A percentile compares a stretch with the other conserved stretches of the same genome.
These are phyloP conservation scores for Cryptoblepharus egeriae DNA, from an alignment of 2,797 vertebrate species.

Conservation along the genomic window DNA sequence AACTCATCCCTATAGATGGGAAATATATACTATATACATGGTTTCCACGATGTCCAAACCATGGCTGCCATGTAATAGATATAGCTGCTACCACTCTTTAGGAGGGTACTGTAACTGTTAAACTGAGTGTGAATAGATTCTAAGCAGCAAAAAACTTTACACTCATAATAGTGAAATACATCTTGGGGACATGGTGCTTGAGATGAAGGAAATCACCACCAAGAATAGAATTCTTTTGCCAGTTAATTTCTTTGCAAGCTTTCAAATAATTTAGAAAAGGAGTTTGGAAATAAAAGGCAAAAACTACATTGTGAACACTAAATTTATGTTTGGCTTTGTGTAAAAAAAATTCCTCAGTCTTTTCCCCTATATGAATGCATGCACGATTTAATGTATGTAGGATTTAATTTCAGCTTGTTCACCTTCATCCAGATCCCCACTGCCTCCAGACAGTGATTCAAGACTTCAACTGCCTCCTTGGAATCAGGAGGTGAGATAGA, in stretches of 20 bases:
- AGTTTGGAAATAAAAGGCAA: not conserved
- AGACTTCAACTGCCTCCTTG: no score
- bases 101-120: not conserved
- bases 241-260: not conserved
- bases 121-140: not conserved
- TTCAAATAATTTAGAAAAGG: constrained; percentile 5
- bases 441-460: no score
- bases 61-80: not conserved
- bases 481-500: no score
- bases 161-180: constrained; percentile 43
- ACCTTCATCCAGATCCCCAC: no score
- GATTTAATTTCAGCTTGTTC: no score
- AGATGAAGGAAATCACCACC: constrained; percentile 18
- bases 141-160: constrained; percentile 34
- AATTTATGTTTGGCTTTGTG: no score
- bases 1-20: not conserved
- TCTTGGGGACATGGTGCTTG: constrained; percentile 11
- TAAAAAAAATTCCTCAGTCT: no score
- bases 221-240: not conserved
- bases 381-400: no score
- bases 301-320: not conserved
- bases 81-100: not conserved
- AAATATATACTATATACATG: not conserved
- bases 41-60: not conserved
- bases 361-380: no score